phyloP scores from a whole-genome alignment of 2,888 invertebrate genomes.

The Acrocera orbiculus region DNA sequence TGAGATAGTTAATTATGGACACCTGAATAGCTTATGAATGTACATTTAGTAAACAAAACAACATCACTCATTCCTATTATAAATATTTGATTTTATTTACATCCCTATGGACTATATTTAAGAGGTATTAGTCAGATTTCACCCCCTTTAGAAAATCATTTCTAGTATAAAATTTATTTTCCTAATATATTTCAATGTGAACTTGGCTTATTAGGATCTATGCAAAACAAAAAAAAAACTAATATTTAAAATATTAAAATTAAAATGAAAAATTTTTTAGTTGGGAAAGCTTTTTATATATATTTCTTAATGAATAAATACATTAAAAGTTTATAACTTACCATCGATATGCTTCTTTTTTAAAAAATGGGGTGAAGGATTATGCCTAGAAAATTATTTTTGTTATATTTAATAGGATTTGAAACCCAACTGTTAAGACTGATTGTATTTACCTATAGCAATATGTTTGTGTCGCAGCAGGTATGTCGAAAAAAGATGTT shows the following conservation, averaged over 20 bases:
- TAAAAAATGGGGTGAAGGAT: slow-evolving; percentile 6
- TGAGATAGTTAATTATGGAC: slow-evolving; percentile 9
- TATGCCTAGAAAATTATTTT: slow-evolving; percentile 6
- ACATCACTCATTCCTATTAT: slow-evolving; percentile 5
- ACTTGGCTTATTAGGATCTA: no score
- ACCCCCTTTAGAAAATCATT: not conserved
- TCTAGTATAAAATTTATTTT: not conserved
- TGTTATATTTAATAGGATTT: slow-evolving; percentile 7
- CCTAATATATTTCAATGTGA: no score
- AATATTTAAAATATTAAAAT: no score
- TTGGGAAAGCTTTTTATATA: no score
- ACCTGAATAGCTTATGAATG: slow-evolving; percentile 6
- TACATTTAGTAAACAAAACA: no score
- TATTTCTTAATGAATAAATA: no score
- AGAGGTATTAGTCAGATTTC: not conserved
- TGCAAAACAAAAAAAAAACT: no score
- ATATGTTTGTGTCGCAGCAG: slow-evolving; percentile 32
- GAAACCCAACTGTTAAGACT: slow-evolving; percentile 1
- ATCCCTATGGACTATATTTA: slow-evolving; percentile 5
- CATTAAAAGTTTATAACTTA: slow-evolving; percentile 1
- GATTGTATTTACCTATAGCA: slow-evolving; percentile 27
- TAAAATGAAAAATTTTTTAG: no score
- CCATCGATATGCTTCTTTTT: slow-evolving; percentile 9
- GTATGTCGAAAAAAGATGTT: slow-evolving; percentile 33
- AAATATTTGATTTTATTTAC: slow-evolving; percentile 5